Base-by-base conservation (phyloP, 2,113 vertebrate species). In the Chaenocephalus aceratus region DNA sequence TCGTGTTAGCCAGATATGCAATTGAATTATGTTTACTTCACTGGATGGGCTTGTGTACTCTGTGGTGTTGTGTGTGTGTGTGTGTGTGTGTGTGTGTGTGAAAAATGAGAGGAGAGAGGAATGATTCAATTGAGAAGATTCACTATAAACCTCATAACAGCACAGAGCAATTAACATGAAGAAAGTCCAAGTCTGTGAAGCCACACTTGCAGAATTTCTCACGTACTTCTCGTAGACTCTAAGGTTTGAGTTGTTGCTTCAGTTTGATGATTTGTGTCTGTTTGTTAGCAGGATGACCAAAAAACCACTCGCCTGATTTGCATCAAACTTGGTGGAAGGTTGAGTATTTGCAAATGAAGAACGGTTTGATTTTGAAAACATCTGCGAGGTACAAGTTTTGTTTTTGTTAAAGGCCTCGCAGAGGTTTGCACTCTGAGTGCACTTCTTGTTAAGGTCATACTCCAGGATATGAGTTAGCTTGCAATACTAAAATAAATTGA, bases 1-100 rank as follows among this genome's bases (percentile, higher is more conserved):
- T 94, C 80, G 86, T 79, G 89, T 92, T 91, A 89, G 88, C 86
- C 87, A 85, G 92, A 93, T 91, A 93, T 92, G 92, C 89, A 90
- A 93, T 94, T 91, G 90, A 93, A 92, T 94, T 93, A 92, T 92
- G 89, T 91, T 92, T 90, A 90, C 93, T 91, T 92, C 88, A 82
- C 83, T 92, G 88, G 75, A 89, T 26, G 72, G 21, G 21, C 21
- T 21, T 21, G 21, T 21, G 21, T 21, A 21, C 26, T n/a, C n/a
- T n/a, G n/a, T n/a, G n/a, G n/a, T n/a, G n/a, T n/a, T 90, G 80
- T 72, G 78, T 58, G 88, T 87, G 86, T 88, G 90, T 84, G 82
- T 70, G 74, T 78, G 80, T 82, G 62, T 36, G 62, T 75, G 54
- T 63, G 36, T 10, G 26, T 83, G 26, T 44, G 4, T 48, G 41